Evolutionary conservation across 2,888 invertebrate species (phyloP).

Genomic region (Acanthosepion esculentum): DNA sequence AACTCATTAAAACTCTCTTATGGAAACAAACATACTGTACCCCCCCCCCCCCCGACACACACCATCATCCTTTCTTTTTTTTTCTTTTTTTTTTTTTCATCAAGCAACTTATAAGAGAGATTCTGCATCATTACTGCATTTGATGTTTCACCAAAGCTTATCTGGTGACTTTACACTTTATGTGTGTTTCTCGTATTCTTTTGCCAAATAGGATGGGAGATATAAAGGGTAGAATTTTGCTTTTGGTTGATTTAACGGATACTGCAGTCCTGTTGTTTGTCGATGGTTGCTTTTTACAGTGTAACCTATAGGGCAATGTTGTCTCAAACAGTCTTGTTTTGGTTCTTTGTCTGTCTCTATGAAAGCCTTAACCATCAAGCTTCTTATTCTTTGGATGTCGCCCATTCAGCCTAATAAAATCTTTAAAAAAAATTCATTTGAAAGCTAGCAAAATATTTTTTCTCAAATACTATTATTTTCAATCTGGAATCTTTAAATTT

Average conservation of each 20-base stretch:
- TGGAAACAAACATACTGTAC: neutral
- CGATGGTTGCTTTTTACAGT: neutral
- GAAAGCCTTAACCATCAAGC: neutral
- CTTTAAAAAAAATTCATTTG: neutral
- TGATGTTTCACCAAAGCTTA: constrained; percentile 9
- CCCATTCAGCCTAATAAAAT: neutral
- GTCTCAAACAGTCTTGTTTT: neutral
- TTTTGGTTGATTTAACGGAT: too few species aligned
- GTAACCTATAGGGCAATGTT: neutral
- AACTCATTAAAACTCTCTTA: constrained; percentile 22
- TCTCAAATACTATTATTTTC: neutral
- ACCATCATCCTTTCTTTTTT: too few species aligned
- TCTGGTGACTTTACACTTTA: neutral
- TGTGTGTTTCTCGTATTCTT: neutral
- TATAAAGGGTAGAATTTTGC: neutral
- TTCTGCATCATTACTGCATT: constrained; percentile 33
- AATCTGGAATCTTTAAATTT: neutral
- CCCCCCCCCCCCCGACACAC: neutral
- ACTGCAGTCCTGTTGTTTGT: neutral
- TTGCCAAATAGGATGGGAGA: neutral
- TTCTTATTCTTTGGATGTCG: neutral
- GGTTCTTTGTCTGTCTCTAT: neutral
- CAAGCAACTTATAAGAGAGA: constrained; percentile 1
- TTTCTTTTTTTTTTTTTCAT: neutral
- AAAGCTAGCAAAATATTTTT: too few species aligned